Evolutionary conservation across 2,113 vertebrate genomes (phyloP).

Genomic region (Hydrolagus affinis): DNA sequence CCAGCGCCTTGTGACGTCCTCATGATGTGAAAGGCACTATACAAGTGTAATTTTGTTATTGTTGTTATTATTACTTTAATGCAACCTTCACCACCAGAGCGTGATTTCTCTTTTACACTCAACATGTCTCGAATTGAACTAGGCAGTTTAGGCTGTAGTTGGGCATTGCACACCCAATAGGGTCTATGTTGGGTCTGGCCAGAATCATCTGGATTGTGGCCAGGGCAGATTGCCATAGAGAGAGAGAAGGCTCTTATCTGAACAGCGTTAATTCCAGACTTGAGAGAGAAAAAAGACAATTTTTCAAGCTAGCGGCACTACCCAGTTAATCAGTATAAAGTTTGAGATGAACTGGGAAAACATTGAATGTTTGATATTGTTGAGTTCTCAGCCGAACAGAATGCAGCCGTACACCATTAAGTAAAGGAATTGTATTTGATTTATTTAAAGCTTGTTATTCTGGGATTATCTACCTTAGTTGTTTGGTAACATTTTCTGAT

Average conservation of each 20-base stretch:
- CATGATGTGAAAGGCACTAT: no score
- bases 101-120: no score
- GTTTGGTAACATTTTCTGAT: background rate
- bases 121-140: background rate
- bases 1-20: no score
- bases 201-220: background rate
- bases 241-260: no score
- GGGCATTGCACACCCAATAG: background rate
- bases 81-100: no score
- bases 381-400: background rate
- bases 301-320: background rate
- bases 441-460: background rate
- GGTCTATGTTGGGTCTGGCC: background rate
- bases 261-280: background rate
- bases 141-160: background rate
- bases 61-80: no score
- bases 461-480: background rate
- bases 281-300: background rate
- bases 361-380: background rate
- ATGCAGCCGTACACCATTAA: background rate
- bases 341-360: background rate
- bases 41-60: no score
- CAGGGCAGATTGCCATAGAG: no score
- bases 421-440: background rate
- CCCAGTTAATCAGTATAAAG: background rate